Evolutionary conservation across 2,888 invertebrate genomes (phyloP).

Genomic region (Ophraella communa): DNA sequence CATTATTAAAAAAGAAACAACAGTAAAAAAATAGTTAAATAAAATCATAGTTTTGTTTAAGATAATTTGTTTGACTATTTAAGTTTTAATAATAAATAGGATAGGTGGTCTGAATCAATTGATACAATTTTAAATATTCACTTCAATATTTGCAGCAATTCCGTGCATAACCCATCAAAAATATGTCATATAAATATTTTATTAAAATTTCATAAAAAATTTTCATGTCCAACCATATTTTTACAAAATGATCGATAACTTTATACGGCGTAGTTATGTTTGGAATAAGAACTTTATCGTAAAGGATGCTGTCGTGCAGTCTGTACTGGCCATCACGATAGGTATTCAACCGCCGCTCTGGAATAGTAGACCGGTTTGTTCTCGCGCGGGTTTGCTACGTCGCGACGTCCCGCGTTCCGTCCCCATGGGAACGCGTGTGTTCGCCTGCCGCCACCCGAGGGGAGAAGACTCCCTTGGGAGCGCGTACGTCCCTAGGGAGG

Average conservation of each 20-base stretch:
- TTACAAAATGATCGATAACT: conserved; percentile 55
- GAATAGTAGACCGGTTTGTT: conserved; percentile 51
- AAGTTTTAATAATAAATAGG: too few species aligned
- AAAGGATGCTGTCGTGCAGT: conserved; percentile 45
- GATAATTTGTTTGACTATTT: too few species aligned
- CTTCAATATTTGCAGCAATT: too few species aligned
- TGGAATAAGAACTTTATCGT: conserved; percentile 33
- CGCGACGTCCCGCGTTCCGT: conserved; percentile 60
- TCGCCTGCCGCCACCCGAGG: conserved; percentile 45
- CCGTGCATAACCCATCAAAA: too few species aligned
- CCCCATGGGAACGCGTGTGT: conserved; percentile 66
- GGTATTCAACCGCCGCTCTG: conserved; percentile 52
- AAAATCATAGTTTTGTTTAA: too few species aligned
- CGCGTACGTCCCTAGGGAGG: conserved; percentile 60
- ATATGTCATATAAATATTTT: too few species aligned
- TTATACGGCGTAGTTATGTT: conserved; percentile 43
- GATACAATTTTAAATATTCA: too few species aligned
- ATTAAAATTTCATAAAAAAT: too few species aligned
- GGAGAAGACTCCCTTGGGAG: conserved; percentile 56
- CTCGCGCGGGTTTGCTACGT: conserved; percentile 55
- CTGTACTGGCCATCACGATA: conserved; percentile 45
- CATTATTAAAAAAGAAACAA: too few species aligned
- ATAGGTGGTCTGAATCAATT: too few species aligned
- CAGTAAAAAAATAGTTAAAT: too few species aligned
- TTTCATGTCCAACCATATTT: too few species aligned